phyloP scores from a whole-genome alignment of 2,797 vertebrate species.

The Orientallactaga sibirica region DNA sequence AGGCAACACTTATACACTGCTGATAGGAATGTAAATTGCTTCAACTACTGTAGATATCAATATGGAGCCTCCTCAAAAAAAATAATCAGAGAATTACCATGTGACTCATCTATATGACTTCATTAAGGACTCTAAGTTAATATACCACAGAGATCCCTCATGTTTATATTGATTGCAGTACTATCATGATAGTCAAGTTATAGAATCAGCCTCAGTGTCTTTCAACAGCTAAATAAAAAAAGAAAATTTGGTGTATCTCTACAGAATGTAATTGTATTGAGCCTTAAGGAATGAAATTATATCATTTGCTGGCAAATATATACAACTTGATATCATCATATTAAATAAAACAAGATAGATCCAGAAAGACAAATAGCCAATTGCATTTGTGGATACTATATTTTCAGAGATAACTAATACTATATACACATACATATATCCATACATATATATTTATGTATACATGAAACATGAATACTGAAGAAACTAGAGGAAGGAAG shows the following conservation, averaged over 20 bases:
- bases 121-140: background rate
- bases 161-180: background rate
- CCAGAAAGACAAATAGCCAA: background rate
- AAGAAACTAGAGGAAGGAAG: background rate
- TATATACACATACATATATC: background rate
- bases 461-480: background rate
- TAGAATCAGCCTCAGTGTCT: background rate
- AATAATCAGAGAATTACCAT: background rate
- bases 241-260: background rate
- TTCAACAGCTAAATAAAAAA: background rate
- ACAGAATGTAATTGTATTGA: background rate
- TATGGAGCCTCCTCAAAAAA: background rate
- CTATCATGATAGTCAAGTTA: background rate
- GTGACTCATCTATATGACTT: background rate
- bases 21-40: background rate
- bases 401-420: background rate
- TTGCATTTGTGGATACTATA: background rate
- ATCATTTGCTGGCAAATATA: background rate
- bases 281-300: background rate
- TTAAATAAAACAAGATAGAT: background rate
- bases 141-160: background rate
- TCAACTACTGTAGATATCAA: background rate
- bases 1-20: background rate
- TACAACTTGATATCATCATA: background rate
- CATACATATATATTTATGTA: no score